Conservation (phyloP, 30 jellyfish, hydroid and myxozoan species). For the Hydra vulgaris region DNA sequence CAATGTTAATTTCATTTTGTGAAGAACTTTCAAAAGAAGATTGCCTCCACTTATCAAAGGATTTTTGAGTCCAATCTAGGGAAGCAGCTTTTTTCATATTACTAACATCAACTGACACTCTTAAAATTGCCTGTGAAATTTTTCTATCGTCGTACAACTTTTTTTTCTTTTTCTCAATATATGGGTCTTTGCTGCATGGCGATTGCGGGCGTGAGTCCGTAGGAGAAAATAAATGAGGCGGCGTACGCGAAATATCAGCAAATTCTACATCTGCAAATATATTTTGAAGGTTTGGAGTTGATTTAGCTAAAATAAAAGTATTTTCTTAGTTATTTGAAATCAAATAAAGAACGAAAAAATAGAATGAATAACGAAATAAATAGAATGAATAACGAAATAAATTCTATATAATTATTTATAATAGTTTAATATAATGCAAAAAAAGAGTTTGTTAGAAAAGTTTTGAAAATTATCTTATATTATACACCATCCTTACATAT, state of each 20-base stretch:
- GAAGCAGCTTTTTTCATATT: constrained; percentile 26
- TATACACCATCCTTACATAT: too few species aligned
- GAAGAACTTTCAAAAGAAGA: neutral
- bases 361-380: too few species aligned
- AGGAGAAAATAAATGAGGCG: neutral
- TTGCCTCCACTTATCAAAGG: neutral
- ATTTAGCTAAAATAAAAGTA: constrained; percentile 5
- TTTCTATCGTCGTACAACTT: constrained; percentile 16
- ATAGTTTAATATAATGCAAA: too few species aligned
- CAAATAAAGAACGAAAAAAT: too few species aligned
- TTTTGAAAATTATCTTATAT: too few species aligned
- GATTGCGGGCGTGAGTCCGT: constrained; percentile 14
- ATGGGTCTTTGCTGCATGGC: constrained; percentile 23
- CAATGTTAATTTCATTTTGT: neutral
- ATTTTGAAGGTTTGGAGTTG: constrained; percentile 14
- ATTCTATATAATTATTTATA: too few species aligned
- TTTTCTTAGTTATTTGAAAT: too few species aligned
- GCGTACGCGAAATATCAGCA: neutral
- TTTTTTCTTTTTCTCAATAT: neutral
- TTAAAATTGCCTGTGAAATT: constrained; percentile 30
- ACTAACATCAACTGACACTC: constrained; percentile 14
- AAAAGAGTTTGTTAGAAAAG: too few species aligned
- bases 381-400: too few species aligned
- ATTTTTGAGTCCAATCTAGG: constrained; percentile 26
- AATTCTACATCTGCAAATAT: neutral